Conservation (phyloP, 2,113 vertebrate species). For the Oryzias javanicus region DNA sequence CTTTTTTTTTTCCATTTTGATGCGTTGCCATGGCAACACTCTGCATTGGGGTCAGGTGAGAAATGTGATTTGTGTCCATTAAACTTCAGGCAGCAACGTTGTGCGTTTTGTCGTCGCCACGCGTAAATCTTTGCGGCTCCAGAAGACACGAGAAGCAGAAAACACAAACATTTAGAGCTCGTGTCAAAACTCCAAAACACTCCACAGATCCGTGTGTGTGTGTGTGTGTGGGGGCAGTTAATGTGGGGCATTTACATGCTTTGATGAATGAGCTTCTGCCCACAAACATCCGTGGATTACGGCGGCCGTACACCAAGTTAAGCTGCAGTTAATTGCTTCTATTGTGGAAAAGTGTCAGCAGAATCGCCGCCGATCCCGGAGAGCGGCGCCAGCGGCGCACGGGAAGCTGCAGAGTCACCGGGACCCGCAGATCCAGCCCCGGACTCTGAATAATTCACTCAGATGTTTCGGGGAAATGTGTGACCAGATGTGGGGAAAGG, state of each 20-base stretch:
- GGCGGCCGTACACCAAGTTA: slow-evolving; percentile 58
- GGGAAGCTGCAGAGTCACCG: slow-evolving; percentile 11
- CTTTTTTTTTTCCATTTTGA: no score
- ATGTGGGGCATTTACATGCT: neutral
- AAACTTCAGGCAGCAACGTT: no score
- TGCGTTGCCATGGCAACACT: no score
- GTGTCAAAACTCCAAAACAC: no score
- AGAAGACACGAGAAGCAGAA: no score
- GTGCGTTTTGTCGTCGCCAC: no score
- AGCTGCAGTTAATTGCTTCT: slow-evolving; percentile 69
- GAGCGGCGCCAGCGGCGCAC: slow-evolving; percentile 49
- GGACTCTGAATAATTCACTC: slow-evolving; percentile 27
- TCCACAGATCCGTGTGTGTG: no score
- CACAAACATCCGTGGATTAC: slow-evolving; percentile 20
- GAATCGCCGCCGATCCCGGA: slow-evolving; percentile 60
- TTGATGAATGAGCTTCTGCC: slow-evolving; percentile 14
- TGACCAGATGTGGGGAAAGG: slow-evolving; percentile 37
- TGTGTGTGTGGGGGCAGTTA: no score
- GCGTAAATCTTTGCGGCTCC: no score
- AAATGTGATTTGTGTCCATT: no score
- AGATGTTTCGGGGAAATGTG: slow-evolving; percentile 17
- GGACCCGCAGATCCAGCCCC: slow-evolving; percentile 2
- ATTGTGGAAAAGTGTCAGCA: slow-evolving; percentile 64
- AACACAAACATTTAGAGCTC: no score
- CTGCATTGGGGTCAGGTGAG: no score